Evolutionary conservation across 2,888 invertebrate species (phyloP).

Genomic region (Rhaphigaster nebulosa): DNA sequence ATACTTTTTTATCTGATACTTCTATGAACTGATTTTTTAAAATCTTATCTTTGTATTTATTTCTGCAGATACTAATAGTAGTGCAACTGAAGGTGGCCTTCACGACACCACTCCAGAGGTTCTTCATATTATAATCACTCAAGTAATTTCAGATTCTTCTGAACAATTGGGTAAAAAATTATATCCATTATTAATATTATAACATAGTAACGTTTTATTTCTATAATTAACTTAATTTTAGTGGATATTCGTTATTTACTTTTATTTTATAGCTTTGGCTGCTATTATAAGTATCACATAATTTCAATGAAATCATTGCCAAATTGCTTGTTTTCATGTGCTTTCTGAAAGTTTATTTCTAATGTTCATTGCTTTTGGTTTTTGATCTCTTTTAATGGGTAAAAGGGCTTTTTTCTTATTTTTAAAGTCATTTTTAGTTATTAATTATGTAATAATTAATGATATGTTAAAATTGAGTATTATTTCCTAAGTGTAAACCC

Average conservation of each 20-base stretch:
- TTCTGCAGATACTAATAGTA: conserved; percentile 70
- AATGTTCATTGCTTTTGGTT: neutral
- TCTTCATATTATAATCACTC: conserved; percentile 73
- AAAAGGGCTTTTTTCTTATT: too few species aligned
- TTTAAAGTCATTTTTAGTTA: too few species aligned
- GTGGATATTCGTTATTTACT: neutral
- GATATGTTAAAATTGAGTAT: too few species aligned
- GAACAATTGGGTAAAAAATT: conserved; percentile 69
- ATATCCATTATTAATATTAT: neutral
- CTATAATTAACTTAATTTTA: neutral
- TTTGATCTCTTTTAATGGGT: neutral
- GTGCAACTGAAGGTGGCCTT: conserved; percentile 83
- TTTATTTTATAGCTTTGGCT: neutral
- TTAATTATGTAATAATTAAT: too few species aligned
- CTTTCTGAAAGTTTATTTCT: neutral
- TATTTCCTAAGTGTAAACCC: too few species aligned
- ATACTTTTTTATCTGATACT: conserved; percentile 4
- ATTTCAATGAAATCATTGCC: neutral
- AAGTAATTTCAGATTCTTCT: conserved; percentile 67
- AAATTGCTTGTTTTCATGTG: neutral
- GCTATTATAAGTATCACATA: neutral
- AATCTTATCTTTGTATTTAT: neutral
- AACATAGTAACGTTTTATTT: neutral
- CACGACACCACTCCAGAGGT: conserved; percentile 93
- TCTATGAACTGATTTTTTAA: neutral